Percentiles rank a stretch among this genome's conserved stretches.
Conservation (phyloP, 2,113 vertebrate genomes). For the Gymnogyps californianus region DNA sequence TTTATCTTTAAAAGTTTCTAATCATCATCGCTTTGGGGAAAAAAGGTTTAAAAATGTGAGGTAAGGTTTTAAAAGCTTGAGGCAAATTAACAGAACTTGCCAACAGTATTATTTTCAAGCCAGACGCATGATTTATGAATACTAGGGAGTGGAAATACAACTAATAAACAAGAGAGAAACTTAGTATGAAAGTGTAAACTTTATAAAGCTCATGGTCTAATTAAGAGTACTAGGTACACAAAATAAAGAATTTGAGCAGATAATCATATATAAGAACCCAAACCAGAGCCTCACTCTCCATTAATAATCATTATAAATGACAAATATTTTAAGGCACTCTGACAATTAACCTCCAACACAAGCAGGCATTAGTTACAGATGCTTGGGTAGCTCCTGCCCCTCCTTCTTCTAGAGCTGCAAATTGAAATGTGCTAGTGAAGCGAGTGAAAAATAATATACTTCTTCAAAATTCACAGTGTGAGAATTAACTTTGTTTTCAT, state of each 20-base stretch:
- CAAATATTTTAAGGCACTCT: background rate
- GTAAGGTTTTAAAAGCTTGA: background rate
- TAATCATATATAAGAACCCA: background rate
- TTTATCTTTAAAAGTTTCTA: background rate
- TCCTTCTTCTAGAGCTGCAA: background rate
- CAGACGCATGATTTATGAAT: background rate
- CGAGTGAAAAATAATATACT: background rate
- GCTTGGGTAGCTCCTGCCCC: background rate
- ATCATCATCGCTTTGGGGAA: background rate
- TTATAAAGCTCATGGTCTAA: background rate
- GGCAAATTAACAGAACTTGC: background rate
- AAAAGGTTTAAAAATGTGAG: background rate
- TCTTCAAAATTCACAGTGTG: background rate
- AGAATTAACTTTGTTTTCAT: background rate
- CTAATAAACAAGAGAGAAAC: background rate
- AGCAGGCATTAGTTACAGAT: background rate
- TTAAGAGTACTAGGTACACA: background rate
- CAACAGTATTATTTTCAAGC: background rate
- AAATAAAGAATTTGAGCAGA: background rate
- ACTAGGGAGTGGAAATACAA: background rate
- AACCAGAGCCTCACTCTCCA: background rate
- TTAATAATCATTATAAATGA: background rate
- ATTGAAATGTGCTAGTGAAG: background rate
- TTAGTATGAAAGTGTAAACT: background rate
- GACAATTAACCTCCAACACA: background rate